Percentiles rank a stretch among this genome's conserved stretches.
These are phyloP conservation scores for Bufotes viridis DNA, from an alignment of 2,797 vertebrate genomes.

Conservation along the genomic window DNA sequence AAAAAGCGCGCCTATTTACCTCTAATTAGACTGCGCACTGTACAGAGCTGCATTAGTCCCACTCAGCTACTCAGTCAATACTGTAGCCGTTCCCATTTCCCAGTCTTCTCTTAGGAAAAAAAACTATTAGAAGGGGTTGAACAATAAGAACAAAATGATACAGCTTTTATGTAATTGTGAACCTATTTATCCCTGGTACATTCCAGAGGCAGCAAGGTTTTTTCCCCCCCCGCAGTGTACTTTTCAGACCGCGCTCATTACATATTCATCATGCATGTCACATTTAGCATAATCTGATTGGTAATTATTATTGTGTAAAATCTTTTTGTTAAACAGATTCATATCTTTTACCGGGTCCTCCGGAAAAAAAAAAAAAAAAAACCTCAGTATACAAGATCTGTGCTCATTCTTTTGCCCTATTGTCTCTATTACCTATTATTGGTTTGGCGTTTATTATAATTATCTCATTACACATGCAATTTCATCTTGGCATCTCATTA, in stretches of 20 bases:
- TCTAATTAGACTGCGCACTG: constrained; percentile 73
- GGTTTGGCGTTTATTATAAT: constrained; percentile 59
- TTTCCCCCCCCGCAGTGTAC: constrained; percentile 57
- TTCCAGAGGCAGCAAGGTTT: constrained; percentile 58
- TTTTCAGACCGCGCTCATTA: constrained; percentile 62
- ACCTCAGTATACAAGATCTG: constrained; percentile 38
- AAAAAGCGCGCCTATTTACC: constrained; percentile 72
- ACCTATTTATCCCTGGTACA: constrained; percentile 59
- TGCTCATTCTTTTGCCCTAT: constrained; percentile 45
- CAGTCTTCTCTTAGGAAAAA: constrained; percentile 65
- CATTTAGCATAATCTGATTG: constrained; percentile 58
- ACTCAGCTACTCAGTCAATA: constrained; percentile 66
- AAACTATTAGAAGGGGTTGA: constrained; percentile 24
- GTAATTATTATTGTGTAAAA: constrained; percentile 60
- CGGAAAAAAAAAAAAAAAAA: constrained; percentile 55
- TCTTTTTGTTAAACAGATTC: constrained; percentile 50
- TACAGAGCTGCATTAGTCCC: constrained; percentile 69
- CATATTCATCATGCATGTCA: constrained; percentile 18
- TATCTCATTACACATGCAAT: constrained; percentile 55
- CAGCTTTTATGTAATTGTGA: constrained; percentile 61
- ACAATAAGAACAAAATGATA: constrained; percentile 66
- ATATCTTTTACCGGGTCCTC: constrained; percentile 54
- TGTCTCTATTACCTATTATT: constrained; percentile 58
- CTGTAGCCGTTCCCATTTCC: constrained; percentile 67
- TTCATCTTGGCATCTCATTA: constrained; percentile 58